Percentiles rank a stretch among this genome's conserved stretches.
Conservation (phyloP, 2,113 vertebrate genomes). For the Clupea harengus region DNA sequence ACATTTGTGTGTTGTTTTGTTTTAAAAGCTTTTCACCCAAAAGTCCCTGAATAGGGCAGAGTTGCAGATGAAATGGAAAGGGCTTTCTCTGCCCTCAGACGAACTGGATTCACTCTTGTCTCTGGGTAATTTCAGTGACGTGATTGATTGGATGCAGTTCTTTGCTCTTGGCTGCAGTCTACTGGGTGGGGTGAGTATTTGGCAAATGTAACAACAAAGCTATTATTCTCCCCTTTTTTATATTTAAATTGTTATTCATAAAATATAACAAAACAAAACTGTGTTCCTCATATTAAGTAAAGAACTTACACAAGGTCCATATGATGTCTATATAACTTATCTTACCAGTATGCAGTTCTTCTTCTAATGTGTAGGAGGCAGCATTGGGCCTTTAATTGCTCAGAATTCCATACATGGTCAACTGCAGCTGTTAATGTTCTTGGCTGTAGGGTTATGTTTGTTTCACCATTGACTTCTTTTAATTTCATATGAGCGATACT, state of each 20-base stretch:
- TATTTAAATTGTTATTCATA: background rate
- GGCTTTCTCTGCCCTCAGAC: constrained; percentile 74
- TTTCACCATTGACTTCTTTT: background rate
- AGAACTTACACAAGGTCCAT: too few relatives aligned
- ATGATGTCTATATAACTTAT: background rate
- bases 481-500: background rate
- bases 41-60: constrained; percentile 57
- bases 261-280: too few relatives aligned
- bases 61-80: constrained; percentile 77
- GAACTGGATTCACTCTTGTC: constrained; percentile 73
- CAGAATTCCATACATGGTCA: background rate
- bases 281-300: too few relatives aligned
- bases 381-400: constrained; percentile 23
- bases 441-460: background rate
- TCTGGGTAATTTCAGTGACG: constrained; percentile 64
- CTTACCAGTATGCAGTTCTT: background rate
- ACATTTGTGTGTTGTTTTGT: background rate
- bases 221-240: background rate
- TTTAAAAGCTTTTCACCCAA: constrained; percentile 62
- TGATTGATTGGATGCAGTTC: constrained; percentile 82
- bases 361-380: constrained; percentile 23
- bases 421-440: background rate
- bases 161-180: constrained; percentile 82
- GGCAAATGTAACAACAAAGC: background rate
- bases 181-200: constrained; percentile 76